Base-by-base conservation (phyloP, 2,113 vertebrate genomes). In the Chionis minor region DNA sequence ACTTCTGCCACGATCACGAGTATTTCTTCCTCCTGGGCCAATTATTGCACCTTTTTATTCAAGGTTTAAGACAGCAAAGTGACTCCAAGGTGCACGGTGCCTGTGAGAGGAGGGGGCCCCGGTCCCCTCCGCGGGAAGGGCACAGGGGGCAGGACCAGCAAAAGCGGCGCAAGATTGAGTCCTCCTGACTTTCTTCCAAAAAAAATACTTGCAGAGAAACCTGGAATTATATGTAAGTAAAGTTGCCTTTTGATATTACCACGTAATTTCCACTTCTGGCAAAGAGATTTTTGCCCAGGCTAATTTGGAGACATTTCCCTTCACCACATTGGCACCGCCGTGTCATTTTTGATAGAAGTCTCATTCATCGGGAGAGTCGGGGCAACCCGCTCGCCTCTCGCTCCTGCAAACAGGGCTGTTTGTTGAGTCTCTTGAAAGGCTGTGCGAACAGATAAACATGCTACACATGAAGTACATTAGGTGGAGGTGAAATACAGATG, bases 401-500 rank as follows among this genome's bases (percentile, higher is more conserved):
- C 78, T 81, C 80, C 96, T 94, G 94, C 82, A 93, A 97, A 94
- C 81, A 94, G 96, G 91, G 78, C 92, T 96, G 94, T 75, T 97
- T 97, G 96, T 98, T 96, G 94, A 96, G 94, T 59, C 88, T 95
- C 86, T 94, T 38, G 84, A 86, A 94, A 79, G 82, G 24, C 95
- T 82, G 71, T 62, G 77, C 1, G 56, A 95, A 71, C 74, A 88
- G 90, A 94, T 97, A 94, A 96, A 97, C 75, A 54, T 66, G 89
- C 88, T 97, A 81, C 97, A 97, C 97, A 97, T 93, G 97, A 97
- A 98, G 98, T 79, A 80, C 61, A 86, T 98, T 98, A 98, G 96
- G 97, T 97, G 96, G 93, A 97, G 94, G 95, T 97, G 96, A 98
- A 98, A 97, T 95, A 97, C 97, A 98, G 97, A 98, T 96, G 96